A percentile compares a stretch with the other conserved stretches of the same genome.
These are phyloP conservation scores for Augochlora pura DNA, from an alignment of 1,140 invertebrate species.

Conservation along the genomic window DNA sequence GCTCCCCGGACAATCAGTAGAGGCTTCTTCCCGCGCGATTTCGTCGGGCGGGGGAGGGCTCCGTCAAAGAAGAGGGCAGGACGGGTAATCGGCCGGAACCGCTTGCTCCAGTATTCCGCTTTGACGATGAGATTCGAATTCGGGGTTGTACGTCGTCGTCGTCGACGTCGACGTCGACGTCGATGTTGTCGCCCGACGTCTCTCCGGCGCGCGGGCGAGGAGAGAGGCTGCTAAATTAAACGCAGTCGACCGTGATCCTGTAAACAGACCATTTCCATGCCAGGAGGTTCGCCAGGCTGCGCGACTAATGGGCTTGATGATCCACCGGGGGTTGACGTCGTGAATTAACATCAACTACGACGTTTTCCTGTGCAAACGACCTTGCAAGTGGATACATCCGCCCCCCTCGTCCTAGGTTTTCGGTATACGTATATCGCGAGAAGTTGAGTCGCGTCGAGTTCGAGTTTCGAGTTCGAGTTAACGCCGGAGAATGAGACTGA, in stretches of 20 bases:
- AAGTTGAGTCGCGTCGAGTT: not conserved
- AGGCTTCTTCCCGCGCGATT: not conserved
- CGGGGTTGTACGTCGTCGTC: not conserved
- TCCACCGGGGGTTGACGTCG: slow-evolving; percentile 57
- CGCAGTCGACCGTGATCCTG: slow-evolving; percentile 63
- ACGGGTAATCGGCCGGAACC: slow-evolving; percentile 35
- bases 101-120: slow-evolving; percentile 49
- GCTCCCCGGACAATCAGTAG: not conserved
- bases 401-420: slow-evolving; percentile 7
- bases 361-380: slow-evolving; percentile 61
- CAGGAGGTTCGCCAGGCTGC: slow-evolving; percentile 54
- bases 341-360: slow-evolving; percentile 64
- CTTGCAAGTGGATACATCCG: slow-evolving; percentile 55
- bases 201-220: not conserved
- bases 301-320: slow-evolving; percentile 70
- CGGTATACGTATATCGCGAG: slow-evolving; percentile 17
- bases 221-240: slow-evolving; percentile 60
- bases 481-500: not conserved
- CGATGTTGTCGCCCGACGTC: slow-evolving; percentile 9
- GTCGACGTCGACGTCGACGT: slow-evolving; percentile 8
- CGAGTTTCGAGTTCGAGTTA: not conserved
- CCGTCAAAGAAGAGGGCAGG: not conserved
- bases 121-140: slow-evolving; percentile 48
- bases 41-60: not conserved
- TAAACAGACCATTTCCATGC: slow-evolving; percentile 69